phyloP scores from a whole-genome alignment of 1,140 invertebrate genomes.

The Achatina immaculata region DNA sequence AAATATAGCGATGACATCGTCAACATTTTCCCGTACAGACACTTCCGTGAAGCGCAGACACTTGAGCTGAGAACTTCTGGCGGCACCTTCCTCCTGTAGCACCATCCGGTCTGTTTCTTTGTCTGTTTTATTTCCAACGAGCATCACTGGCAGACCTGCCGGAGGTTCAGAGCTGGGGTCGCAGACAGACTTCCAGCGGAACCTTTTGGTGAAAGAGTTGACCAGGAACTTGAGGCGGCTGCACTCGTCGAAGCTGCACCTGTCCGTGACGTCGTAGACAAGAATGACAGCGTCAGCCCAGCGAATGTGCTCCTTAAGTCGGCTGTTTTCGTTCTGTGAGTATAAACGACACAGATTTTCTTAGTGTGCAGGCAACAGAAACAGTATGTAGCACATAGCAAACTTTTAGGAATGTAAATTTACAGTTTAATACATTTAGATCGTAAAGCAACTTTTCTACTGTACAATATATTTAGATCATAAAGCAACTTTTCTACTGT shows the following conservation, averaged over 20 bases:
- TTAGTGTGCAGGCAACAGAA: neutral
- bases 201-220: conserved; percentile 79
- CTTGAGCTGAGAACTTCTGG: conserved; percentile 79
- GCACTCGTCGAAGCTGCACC: conserved; percentile 86
- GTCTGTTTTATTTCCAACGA: conserved; percentile 90
- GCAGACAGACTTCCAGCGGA: conserved; percentile 72
- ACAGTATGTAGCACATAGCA: neutral
- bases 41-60: conserved; percentile 87
- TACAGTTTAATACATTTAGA: neutral
- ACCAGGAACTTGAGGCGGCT: conserved; percentile 85
- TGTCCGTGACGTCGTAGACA: conserved; percentile 91
- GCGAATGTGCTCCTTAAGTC: conserved; percentile 82
- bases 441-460: too few relatives aligned
- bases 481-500: too few relatives aligned
- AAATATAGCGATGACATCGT: conserved; percentile 65
- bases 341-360: neutral
- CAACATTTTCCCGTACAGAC: conserved; percentile 83
- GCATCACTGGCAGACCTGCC: conserved; percentile 77
- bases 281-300: conserved; percentile 90
- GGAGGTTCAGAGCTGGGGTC: conserved; percentile 67
- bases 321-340: conserved; percentile 80
- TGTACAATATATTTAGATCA: too few relatives aligned
- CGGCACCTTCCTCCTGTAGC: conserved; percentile 84
- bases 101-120: conserved; percentile 92
- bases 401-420: neutral